Conservation (phyloP, 2,113 vertebrate species). For the Phrynocephalus versicolor region DNA sequence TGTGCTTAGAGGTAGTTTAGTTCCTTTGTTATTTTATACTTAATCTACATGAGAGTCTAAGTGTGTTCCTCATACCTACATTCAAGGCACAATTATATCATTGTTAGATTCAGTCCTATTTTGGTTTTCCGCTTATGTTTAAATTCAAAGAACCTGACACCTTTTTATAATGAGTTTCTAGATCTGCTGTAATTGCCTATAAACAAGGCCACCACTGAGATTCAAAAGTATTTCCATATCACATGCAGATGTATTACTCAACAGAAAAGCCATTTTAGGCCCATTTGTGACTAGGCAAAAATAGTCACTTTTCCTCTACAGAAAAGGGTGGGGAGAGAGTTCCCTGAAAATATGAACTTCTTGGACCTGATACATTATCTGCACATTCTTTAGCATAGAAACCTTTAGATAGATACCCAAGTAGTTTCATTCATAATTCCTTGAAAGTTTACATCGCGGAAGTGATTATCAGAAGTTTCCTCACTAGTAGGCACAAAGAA, state of each 20-base stretch:
- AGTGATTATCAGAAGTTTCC: background rate
- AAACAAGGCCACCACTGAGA: background rate
- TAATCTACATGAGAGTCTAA: background rate
- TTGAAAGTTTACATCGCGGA: background rate
- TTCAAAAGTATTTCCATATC: background rate
- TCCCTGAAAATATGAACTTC: background rate
- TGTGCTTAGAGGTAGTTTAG: conserved; percentile 9
- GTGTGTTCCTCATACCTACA: background rate
- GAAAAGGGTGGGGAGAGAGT: background rate
- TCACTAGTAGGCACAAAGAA: background rate
- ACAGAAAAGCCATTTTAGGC: background rate
- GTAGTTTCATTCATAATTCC: background rate
- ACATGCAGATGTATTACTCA: background rate
- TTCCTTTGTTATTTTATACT: background rate
- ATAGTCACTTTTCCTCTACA: background rate
- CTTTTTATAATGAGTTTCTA: background rate
- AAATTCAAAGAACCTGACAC: background rate
- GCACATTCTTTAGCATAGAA: background rate
- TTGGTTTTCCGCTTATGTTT: background rate
- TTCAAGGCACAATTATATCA: background rate
- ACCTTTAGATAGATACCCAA: background rate
- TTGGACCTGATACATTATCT: background rate
- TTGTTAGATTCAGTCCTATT: conserved; percentile 23
- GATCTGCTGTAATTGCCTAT: background rate
- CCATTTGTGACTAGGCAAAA: background rate